Percentiles rank a stretch among this genome's conserved stretches.
These are phyloP conservation scores for Myrmecobius fasciatus DNA, from an alignment of 2,113 vertebrate species.

Conservation along the genomic window DNA sequence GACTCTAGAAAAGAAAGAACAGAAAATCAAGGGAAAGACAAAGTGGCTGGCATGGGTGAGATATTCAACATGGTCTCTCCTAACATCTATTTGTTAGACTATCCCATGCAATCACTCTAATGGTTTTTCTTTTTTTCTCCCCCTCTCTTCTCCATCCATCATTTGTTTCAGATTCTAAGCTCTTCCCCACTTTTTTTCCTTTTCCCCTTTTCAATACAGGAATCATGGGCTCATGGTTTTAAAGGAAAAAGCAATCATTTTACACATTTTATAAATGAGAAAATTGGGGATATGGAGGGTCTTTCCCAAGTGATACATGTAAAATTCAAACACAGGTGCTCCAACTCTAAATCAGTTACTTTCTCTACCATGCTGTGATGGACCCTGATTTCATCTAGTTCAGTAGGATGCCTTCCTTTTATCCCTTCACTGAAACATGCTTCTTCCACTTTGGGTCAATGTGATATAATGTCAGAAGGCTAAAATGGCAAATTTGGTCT, in stretches of 20 bases:
- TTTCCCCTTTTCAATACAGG: neutral
- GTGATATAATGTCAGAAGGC: neutral
- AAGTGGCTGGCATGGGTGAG: neutral
- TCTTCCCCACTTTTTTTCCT: neutral
- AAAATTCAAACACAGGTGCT: neutral
- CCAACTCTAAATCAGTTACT: neutral
- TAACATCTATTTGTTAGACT: neutral
- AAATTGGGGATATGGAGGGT: neutral
- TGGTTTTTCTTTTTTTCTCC: neutral
- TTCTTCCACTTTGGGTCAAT: neutral
- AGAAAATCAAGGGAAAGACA: slow-evolving; percentile 2
- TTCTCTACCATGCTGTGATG: neutral
- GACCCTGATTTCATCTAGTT: neutral
- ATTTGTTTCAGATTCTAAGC: neutral
- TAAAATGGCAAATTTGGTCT: neutral
- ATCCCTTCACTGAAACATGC: neutral
- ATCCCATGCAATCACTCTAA: neutral
- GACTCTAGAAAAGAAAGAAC: neutral
- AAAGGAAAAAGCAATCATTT: neutral
- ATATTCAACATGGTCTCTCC: neutral
- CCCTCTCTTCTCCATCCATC: neutral
- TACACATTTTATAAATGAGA: neutral
- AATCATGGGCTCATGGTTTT: neutral
- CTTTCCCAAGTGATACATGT: neutral
- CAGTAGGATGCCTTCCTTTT: neutral